A percentile compares a stretch with the other conserved stretches of the same genome.
phyloP scores from a whole-genome alignment of 1,140 invertebrate species.

The Anthonomus grandis region DNA sequence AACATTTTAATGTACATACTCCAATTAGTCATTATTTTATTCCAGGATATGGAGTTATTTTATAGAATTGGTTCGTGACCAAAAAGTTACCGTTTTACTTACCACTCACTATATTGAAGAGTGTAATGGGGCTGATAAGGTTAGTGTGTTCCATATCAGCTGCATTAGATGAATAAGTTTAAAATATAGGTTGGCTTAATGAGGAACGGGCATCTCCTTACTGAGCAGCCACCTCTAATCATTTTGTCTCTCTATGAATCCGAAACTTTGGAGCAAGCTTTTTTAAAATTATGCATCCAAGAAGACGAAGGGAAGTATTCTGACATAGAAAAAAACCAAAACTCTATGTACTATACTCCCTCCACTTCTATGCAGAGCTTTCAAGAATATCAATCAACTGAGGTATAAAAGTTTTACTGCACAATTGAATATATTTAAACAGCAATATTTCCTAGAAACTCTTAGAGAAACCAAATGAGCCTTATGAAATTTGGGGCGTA shows the following conservation, averaged over 20 bases:
- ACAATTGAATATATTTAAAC: too few species aligned
- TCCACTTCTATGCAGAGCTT: too few species aligned
- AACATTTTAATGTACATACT: not conserved
- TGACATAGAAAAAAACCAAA: too few species aligned
- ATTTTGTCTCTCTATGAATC: conserved; percentile 62
- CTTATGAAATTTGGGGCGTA: too few species aligned
- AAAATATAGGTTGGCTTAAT: conserved; percentile 83
- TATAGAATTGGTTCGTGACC: conserved; percentile 65
- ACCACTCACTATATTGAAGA: conserved; percentile 97
- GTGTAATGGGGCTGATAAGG: conserved; percentile 73
- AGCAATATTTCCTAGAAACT: too few species aligned
- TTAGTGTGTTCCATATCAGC: conserved; percentile 50
- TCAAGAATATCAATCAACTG: too few species aligned
- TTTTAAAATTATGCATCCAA: too few species aligned
- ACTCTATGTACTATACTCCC: too few species aligned
- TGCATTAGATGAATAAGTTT: too few species aligned
- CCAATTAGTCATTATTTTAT: not conserved
- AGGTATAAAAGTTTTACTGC: too few species aligned
- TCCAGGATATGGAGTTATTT: conserved; percentile 87
- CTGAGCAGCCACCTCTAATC: conserved; percentile 74
- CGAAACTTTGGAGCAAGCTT: conserved; percentile 69
- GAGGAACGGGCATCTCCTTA: conserved; percentile 78
- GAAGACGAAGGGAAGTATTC: too few species aligned
- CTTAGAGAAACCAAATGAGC: too few species aligned
- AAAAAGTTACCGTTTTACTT: conserved; percentile 75